These are phyloP conservation scores for Strix aluco DNA, from an alignment of 2,113 vertebrate species.

Conservation along the genomic window DNA sequence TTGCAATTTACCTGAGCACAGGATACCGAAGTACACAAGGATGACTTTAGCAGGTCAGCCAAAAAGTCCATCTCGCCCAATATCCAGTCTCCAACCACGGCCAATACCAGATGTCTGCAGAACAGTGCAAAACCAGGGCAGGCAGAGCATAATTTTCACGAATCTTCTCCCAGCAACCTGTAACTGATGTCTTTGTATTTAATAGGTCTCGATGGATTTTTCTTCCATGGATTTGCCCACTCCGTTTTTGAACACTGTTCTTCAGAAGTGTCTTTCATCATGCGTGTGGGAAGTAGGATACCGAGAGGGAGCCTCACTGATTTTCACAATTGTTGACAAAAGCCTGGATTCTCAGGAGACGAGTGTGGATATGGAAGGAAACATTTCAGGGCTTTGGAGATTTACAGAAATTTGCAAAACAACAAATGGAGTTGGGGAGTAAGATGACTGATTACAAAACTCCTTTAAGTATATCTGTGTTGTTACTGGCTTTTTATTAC, in stretches of 20 bases:
- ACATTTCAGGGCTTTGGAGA: not conserved
- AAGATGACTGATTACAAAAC: not conserved
- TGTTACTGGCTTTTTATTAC: not conserved
- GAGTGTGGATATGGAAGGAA: not conserved
- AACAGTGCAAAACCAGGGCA: not conserved
- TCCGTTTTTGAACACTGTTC: not conserved
- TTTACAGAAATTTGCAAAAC: not conserved
- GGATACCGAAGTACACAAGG: not conserved
- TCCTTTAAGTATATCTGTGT: not conserved
- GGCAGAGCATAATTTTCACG: not conserved
- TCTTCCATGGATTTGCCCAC: not conserved
- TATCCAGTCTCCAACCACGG: accelerated
- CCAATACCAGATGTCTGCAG: not conserved
- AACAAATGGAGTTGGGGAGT: not conserved
- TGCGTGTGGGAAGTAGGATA: not conserved
- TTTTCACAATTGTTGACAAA: not conserved
- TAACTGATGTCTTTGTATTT: not conserved
- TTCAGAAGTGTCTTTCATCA: not conserved
- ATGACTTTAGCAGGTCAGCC: not conserved
- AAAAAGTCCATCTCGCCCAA: not conserved
- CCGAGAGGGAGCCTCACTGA: not conserved
- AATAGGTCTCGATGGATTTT: not conserved
- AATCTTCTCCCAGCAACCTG: not conserved
- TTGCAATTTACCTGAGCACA: not conserved
- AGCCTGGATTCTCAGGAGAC: not conserved